These are phyloP conservation scores for Taurulus bubalis DNA, from an alignment of 2,113 vertebrate genomes.

Conservation along the genomic window DNA sequence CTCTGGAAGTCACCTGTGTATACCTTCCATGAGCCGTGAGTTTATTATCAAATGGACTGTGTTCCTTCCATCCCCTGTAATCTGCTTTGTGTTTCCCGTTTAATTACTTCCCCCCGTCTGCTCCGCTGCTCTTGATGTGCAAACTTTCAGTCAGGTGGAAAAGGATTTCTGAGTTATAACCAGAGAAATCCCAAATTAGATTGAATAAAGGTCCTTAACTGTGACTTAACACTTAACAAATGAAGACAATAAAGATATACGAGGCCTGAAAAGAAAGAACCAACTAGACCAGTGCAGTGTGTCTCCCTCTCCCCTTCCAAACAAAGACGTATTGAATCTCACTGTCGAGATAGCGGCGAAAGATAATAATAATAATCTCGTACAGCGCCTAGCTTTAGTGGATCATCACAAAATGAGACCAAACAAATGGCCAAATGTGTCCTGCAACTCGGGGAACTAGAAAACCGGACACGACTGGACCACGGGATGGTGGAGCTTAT, in stretches of 20 bases:
- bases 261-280: background rate
- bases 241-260: background rate
- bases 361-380: background rate
- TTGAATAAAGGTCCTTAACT: background rate
- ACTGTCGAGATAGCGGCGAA: background rate
- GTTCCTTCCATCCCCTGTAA: constrained; percentile 12
- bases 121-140: background rate
- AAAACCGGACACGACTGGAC: background rate
- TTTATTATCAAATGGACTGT: constrained; percentile 41
- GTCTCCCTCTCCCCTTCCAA: background rate
- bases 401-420: too few species aligned
- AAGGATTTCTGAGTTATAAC: background rate
- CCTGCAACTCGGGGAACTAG: background rate
- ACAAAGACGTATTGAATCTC: background rate
- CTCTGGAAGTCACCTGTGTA: constrained; percentile 37
- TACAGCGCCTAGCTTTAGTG: background rate
- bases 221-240: background rate
- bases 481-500: background rate
- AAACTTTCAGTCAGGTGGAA: background rate
- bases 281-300: background rate
- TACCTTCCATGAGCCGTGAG: constrained; percentile 30
- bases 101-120: constrained; percentile 21
- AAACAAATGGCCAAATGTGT: background rate
- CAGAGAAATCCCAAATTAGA: background rate
- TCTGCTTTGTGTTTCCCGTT: constrained; percentile 34